Evolutionary conservation across 2,113 vertebrate species (phyloP), one percentile per base, ranked within the genome.

Genomic region (Dendrocopos noguchii): DNA sequence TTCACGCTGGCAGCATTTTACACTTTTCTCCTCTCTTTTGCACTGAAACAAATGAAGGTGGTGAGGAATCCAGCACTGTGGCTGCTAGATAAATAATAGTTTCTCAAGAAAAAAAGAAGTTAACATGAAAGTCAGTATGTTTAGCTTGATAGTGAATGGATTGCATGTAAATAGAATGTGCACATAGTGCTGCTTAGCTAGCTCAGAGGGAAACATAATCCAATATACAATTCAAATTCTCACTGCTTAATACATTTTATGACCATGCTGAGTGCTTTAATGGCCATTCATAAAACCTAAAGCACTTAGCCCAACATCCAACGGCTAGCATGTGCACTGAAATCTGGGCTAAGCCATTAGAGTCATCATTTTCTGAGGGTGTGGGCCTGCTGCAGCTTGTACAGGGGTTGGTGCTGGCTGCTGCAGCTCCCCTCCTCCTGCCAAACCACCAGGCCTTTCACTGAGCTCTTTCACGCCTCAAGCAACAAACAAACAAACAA

Each of bases 181-280:
- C 18, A 55, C 4, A 21, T 5, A 47, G 77, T 50, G 13, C n/a
- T 73, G 27, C 18, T 93, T 72, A 76, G 33, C 20, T 74, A 39
- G 24, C 11, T 91, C 70, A 70, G 86, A 88, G 27, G 56, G 72
- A 84, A 94, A 67, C 31, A 7, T 75, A 91, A 89, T 52, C 19
- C 44, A 84, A 64, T 31, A 84, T 1, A 0, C 47, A 82, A 52
- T 18, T 78, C 18, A 24, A 65, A 82, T 87, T 89, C 50, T 55
- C 75, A 75, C 24, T 67, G 46, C 33, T 92, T 84, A 78, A 78
- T 66, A 46, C 7, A 60, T 88, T 82, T 86, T 59, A 50, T 86
- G 52, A 67, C 34, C 81, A 79, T 93, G 28, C n/a, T 64, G 21
- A 18, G 20, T 75, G 22, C 13, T 72, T 81, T 78, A 84, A 56